phyloP scores from a whole-genome alignment of 2,797 vertebrate genomes.

The Momotus momota region DNA sequence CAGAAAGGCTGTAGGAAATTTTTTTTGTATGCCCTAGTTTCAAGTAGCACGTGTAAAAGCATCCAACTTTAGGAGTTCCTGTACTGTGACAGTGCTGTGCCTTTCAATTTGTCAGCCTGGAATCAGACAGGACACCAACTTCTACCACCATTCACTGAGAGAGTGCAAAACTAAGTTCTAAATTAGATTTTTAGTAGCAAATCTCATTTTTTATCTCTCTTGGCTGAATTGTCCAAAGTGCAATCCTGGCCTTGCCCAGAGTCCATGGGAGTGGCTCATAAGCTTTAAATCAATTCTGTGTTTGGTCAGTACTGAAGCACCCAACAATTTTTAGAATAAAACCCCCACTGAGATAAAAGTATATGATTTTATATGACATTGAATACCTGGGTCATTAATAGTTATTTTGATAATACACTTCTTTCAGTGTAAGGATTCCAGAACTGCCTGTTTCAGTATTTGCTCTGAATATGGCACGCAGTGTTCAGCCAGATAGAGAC shows the following conservation, averaged over 20 bases:
- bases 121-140: background rate
- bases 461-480: background rate
- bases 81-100: background rate
- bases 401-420: background rate
- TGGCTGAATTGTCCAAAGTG: background rate
- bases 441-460: background rate
- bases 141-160: background rate
- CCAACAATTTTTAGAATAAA: background rate
- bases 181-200: background rate
- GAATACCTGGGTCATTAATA: background rate
- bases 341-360: accelerated
- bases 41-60: background rate
- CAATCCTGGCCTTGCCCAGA: background rate
- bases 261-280: background rate
- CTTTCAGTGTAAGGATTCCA: background rate
- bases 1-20: background rate
- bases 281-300: background rate
- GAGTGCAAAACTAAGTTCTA: background rate
- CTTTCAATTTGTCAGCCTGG: background rate
- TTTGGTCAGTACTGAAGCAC: background rate
- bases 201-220: background rate
- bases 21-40: background rate
- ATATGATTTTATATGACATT: background rate
- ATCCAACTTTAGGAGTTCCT: background rate
- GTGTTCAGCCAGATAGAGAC: background rate